Conservation (phyloP, 2,797 vertebrate species). For the Ceyx erithaca region DNA sequence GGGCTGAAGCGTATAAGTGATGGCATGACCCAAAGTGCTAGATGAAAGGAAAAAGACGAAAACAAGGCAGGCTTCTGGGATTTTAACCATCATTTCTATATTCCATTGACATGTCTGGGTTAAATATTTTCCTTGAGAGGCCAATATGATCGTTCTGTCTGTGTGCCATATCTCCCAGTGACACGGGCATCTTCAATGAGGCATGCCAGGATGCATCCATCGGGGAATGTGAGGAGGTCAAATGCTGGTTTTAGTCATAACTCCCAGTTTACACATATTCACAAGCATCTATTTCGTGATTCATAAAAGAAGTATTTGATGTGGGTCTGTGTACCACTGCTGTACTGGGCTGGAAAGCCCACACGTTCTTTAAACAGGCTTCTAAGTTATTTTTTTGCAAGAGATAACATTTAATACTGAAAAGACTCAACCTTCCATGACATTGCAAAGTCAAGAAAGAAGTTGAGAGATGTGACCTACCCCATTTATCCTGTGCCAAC, state of each 20-base stretch:
- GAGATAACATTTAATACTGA: background rate
- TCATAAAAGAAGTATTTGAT: conserved; percentile 10
- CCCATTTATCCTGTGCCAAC: background rate
- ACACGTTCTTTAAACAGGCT: background rate
- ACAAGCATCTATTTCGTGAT: background rate
- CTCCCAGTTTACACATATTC: conserved; percentile 9
- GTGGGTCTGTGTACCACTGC: background rate
- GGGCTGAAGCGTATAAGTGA: conserved; percentile 74
- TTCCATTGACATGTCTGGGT: conserved; percentile 69
- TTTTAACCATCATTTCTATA: conserved; percentile 71
- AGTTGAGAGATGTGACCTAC: background rate
- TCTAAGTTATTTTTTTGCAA: background rate
- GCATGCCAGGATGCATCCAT: background rate
- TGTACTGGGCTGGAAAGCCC: background rate
- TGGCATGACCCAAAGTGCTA: conserved; percentile 73
- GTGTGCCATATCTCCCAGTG: conserved; percentile 29
- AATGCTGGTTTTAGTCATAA: background rate
- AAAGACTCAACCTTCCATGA: background rate
- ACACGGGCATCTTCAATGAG: conserved; percentile 5
- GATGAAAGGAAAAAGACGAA: conserved; percentile 76
- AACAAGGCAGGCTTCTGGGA: conserved; percentile 73
- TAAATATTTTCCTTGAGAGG: conserved; percentile 72
- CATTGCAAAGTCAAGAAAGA: background rate
- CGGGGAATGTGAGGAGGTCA: background rate
- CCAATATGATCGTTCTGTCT: conserved; percentile 49